Percentiles rank a stretch among this genome's conserved stretches.
These are phyloP conservation scores for Diadumene lineata DNA, from an alignment of 92 coral and sea anemone genomes.

Conservation along the genomic window DNA sequence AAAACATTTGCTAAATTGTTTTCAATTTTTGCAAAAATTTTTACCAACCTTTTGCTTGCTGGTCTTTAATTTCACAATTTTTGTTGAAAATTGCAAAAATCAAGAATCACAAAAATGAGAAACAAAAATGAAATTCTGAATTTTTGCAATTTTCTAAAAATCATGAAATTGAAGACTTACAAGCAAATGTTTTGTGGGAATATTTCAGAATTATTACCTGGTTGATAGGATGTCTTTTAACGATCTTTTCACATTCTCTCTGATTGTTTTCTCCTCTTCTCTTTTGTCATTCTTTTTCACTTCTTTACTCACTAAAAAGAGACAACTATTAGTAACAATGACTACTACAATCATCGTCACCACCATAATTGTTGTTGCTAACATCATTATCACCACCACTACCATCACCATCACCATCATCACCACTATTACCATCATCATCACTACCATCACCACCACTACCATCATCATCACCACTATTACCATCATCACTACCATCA, in stretches of 20 bases:
- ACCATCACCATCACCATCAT: background rate
- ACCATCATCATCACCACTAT: background rate
- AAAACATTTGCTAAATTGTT: too few species aligned
- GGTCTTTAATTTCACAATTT: too few species aligned
- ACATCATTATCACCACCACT: background rate
- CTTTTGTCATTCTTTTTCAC: conserved; percentile 84
- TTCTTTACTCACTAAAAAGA: conserved; percentile 51
- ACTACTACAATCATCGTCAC: background rate
- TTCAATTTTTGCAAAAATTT: too few species aligned
- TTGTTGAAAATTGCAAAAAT: too few species aligned
- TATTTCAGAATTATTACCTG: conserved; percentile 40
- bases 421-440: background rate
- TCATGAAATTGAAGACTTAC: too few species aligned
- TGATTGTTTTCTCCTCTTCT: conserved; percentile 78
- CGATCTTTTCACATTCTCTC: conserved; percentile 82
- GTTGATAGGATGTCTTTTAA: conserved; percentile 75
- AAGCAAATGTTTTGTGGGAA: too few species aligned
- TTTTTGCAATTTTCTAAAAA: too few species aligned
- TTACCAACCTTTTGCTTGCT: too few species aligned
- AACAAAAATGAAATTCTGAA: too few species aligned
- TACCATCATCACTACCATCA: background rate
- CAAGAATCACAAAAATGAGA: too few species aligned
- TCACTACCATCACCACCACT: background rate
- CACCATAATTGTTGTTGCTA: background rate
- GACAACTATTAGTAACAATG: background rate